Conservation (phyloP, 2,113 vertebrate species). For the Pterocles gutturalis region DNA sequence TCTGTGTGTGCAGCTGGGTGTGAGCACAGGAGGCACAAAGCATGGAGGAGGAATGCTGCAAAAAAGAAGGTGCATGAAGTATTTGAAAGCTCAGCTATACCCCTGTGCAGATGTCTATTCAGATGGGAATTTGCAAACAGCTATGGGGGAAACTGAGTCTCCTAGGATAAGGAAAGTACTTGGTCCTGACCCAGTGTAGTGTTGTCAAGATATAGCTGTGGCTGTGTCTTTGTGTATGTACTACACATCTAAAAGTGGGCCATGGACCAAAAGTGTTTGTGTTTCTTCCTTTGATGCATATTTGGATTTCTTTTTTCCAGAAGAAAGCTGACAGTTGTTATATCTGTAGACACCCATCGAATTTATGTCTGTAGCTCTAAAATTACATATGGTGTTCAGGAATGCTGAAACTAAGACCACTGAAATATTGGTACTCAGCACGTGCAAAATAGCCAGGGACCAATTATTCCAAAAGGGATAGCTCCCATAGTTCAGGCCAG, state of each 20-base stretch:
- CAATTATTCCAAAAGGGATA: background rate
- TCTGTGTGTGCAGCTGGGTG: background rate
- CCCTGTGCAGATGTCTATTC: background rate
- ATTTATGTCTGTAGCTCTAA: background rate
- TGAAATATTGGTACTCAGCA: background rate
- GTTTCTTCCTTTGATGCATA: background rate
- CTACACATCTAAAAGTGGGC: background rate
- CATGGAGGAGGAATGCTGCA: background rate
- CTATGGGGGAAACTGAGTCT: background rate
- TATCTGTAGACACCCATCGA: background rate
- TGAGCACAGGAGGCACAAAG: background rate
- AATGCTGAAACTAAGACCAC: too few species aligned
- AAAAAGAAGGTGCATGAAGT: background rate
- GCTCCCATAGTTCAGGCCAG: background rate
- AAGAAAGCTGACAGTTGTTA: background rate
- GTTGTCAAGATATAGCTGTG: background rate
- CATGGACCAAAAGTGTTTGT: background rate
- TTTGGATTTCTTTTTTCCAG: background rate
- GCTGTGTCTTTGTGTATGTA: background rate
- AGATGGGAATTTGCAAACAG: background rate
- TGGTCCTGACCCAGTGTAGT: fast-evolving
- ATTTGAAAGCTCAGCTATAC: background rate
- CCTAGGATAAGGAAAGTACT: background rate
- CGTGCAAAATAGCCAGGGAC: background rate
- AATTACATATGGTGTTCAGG: background rate